These are phyloP conservation scores for Zele albiditarsus DNA, from an alignment of 2,888 invertebrate genomes.

Conservation along the genomic window DNA sequence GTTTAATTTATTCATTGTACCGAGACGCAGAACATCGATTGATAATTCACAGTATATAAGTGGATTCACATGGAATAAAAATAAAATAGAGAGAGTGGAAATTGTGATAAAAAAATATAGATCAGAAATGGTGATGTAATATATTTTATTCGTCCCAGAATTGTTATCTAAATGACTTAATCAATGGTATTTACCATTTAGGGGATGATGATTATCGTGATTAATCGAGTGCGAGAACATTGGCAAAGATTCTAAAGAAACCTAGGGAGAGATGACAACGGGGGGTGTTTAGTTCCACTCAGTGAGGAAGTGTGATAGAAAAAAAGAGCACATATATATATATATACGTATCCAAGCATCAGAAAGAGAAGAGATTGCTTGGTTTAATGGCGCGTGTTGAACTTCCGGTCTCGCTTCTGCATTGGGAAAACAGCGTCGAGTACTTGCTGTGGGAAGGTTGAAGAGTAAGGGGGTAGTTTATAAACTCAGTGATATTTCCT, in stretches of 20 bases:
- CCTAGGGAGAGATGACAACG: slow-evolving; percentile 8
- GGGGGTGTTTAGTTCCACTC: background rate
- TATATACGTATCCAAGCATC: background rate
- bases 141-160: slow-evolving; percentile 28
- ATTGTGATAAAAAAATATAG: too few relatives aligned
- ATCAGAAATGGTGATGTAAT: too few relatives aligned
- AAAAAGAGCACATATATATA: slow-evolving; percentile 5
- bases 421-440: slow-evolving; percentile 36
- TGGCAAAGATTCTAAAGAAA: slow-evolving; percentile 21
- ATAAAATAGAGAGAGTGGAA: too few relatives aligned
- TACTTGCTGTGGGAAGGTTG: background rate
- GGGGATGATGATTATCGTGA: slow-evolving; percentile 20
- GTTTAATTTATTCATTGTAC: too few relatives aligned
- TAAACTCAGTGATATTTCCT: slow-evolving; percentile 66
- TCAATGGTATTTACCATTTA: background rate
- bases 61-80: too few relatives aligned
- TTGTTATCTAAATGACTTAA: slow-evolving; percentile 19
- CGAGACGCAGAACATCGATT: too few relatives aligned
- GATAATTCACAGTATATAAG: too few relatives aligned
- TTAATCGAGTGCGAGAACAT: slow-evolving; percentile 40
- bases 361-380: slow-evolving; percentile 46
- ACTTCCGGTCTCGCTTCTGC: slow-evolving; percentile 63
- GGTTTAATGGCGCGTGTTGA: slow-evolving; percentile 70
- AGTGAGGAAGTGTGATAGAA: slow-evolving; percentile 4
- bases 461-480: slow-evolving; percentile 47